Evolutionary conservation across 2,888 invertebrate genomes (phyloP), one percentile per base, ranked within the genome.

Genomic region (Cordilura impudica): DNA sequence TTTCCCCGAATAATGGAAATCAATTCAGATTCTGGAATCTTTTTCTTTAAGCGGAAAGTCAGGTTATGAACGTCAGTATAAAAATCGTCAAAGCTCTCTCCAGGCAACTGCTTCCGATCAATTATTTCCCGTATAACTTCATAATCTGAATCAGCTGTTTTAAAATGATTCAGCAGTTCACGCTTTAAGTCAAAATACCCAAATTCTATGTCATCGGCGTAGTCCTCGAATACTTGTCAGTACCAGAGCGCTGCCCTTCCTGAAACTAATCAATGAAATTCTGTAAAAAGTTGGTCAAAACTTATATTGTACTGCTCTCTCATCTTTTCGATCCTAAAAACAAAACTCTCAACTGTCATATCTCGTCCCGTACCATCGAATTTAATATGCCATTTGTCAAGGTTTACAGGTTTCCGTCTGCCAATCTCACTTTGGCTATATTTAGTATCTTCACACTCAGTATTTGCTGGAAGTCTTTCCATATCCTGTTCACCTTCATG

Each of bases 21-120:
- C n/a, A n/a, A n/a, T n/a, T n/a, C n/a, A n/a, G n/a, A n/a, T 56
- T 72, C 72, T 7, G 53, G 19, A n/a, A 72, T 72, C 12, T 56
- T 58, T 14, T 58, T 58, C 2, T 35, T 23, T 31, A 70, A 6
- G 1, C 70, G 12, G 8, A 70, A 72, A 10, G 45, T 65, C 1
- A 72, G 16, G n/a, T 56, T 54, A 35, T 73, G 73, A 5, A 65
- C 12, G 3, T 73, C 47, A 23, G 72, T 14, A 35, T 56, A 73
- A 73, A 73, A 73, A 10, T 65, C 73, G 14, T 73, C 65, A 14
- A 74, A 58, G 10, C 12, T 26, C 39, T 71, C 51, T 3, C 29
- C 43, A 2, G 49, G 31, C 18, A 43, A 51, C 29, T 61, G 61
- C 14, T 61, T 71, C 6, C 61, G n/a, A 12, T 61, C 45, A 14